These are phyloP conservation scores for Drosophila mettleri DNA, from an alignment of 2,888 invertebrate species.

Conservation along the genomic window DNA sequence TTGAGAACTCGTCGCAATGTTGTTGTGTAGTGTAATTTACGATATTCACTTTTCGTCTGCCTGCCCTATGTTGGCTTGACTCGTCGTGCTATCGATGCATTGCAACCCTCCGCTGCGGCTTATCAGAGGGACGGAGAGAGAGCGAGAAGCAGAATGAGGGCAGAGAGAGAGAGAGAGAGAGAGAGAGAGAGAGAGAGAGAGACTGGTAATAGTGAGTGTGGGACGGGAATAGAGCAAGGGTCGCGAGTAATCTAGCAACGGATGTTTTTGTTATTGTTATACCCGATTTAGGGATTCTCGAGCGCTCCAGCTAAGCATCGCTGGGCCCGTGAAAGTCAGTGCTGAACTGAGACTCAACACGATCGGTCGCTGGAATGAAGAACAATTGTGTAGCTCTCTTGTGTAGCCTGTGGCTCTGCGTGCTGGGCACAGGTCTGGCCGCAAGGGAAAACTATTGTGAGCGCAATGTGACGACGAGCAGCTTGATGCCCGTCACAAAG, in stretches of 20 bases:
- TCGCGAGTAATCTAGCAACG: conserved; percentile 59
- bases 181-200: conserved; percentile 5
- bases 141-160: too few species aligned
- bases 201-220: conserved; percentile 3
- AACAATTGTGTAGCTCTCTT: conserved; percentile 21
- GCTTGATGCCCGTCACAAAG: conserved; percentile 57
- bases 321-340: conserved; percentile 44
- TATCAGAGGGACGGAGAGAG: conserved; percentile 25
- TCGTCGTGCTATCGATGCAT: conserved; percentile 19
- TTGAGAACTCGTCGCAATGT: neutral
- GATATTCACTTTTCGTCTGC: conserved; percentile 10
- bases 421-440: conserved; percentile 32
- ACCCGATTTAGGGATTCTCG: conserved; percentile 2
- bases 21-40: conserved; percentile 29
- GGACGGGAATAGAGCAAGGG: conserved; percentile 45
- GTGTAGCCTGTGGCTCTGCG: conserved; percentile 42
- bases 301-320: conserved; percentile 48
- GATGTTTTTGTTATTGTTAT: conserved; percentile 55
- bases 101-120: conserved; percentile 37
- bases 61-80: conserved; percentile 7
- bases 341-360: conserved; percentile 32
- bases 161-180: neutral
- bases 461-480: conserved; percentile 55
- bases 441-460: conserved; percentile 63
- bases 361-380: conserved; percentile 38